Base-by-base conservation (phyloP, 2,888 invertebrate species). In the Lysandra bellargus region DNA sequence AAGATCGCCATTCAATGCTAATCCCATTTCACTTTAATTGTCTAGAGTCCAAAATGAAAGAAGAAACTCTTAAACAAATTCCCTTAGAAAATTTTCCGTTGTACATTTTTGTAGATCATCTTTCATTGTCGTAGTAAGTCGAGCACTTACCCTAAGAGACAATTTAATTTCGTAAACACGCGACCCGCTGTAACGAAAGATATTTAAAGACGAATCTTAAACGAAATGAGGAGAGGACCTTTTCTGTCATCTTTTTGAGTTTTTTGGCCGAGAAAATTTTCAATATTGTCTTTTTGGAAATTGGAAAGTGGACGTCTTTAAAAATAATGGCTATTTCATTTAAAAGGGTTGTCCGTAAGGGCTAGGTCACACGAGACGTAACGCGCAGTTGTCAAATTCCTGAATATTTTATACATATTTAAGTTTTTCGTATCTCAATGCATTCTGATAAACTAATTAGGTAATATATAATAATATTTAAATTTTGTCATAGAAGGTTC, bases 81-180 rank as follows among this genome's bases (percentile, higher is more conserved):
- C 14, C 17, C 17, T n/a, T 7, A 23, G 44, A 74, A 40, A 49
- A n/a, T n/a, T 44, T 40, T 9, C 23, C 44, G 23, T n/a, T 74
- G 74, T 44, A 44, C 40, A 44, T 74, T 74, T 74, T 74, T 74
- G 44, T 44, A 23, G 74, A 74, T 44, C 74, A 74, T 74, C 74
- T 44, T 74, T 74, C 40, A 44, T 74, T 69, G 69, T 69, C 69
- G 33, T 37, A 69, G 69, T 69, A 37, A 69, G 33, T 33, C 33
- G 23, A 44, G 74, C 44, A 74, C 74, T 74, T 44, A 74, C 44
- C 73, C 74, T 44, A 44, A 74, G 44, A 44, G 74, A 44, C 74
- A 44, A 40, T 74, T 74, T 74, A 74, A 74, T 74, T 74, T 74
- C 44, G 74, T 44, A 44, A 74, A 44, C 74, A 74, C 74, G 74